Conservation (phyloP, 2,113 vertebrate species). For the Ceyx melanurus region DNA sequence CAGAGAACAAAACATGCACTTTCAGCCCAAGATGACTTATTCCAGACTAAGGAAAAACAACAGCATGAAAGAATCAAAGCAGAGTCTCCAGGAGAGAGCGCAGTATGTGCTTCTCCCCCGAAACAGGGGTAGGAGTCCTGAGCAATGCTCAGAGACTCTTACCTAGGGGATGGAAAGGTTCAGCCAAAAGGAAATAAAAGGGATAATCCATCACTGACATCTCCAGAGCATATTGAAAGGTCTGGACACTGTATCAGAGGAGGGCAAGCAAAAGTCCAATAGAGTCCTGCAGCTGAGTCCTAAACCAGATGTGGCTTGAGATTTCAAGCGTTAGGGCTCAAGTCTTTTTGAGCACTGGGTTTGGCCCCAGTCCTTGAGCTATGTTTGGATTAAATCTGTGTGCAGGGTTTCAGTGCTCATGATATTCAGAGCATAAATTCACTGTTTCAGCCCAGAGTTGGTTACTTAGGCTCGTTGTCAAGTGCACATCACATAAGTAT, state of each 20-base stretch:
- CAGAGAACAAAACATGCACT: conserved; percentile 67
- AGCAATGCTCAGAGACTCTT: neutral
- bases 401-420: neutral
- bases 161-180: neutral
- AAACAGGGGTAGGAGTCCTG: neutral
- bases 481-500: fast-evolving
- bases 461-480: neutral
- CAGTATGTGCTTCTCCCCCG: neutral
- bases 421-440: neutral
- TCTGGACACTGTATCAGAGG: neutral
- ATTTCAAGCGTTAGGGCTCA: neutral
- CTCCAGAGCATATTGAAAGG: neutral
- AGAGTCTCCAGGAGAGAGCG: neutral
- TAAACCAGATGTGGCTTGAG: neutral
- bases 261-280: neutral
- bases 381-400: neutral
- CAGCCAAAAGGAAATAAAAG: neutral
- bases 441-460: neutral
- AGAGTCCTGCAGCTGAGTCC: neutral
- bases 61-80: conserved; percentile 17
- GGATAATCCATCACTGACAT: neutral
- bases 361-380: neutral
- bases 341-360: neutral
- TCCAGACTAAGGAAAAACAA: conserved; percentile 61
- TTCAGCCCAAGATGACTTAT: conserved; percentile 58